Conservation (phyloP, 2,113 vertebrate species). For the Myotis lucifugus region DNA sequence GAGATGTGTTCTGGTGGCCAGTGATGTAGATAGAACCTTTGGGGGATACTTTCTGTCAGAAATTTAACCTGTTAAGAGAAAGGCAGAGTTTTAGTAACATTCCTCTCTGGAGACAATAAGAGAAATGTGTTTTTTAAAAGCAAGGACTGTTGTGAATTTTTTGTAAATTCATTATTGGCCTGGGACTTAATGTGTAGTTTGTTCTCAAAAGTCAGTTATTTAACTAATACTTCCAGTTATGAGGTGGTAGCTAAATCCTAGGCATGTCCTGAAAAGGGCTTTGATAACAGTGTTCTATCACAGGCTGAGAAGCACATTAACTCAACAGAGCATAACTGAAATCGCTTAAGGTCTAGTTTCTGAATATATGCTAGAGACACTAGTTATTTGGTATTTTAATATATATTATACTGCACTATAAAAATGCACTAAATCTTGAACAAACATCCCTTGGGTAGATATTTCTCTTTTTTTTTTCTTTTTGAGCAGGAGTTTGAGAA, state of each 20-base stretch:
- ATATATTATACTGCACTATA: neutral
- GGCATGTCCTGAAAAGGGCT: neutral
- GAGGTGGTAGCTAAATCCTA: conserved; percentile 2
- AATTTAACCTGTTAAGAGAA: conserved; percentile 28
- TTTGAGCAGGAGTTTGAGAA: neutral
- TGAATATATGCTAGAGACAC: neutral
- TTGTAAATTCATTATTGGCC: conserved; percentile 1
- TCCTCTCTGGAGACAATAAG: neutral
- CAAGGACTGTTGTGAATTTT: conserved; percentile 11
- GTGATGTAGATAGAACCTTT: neutral
- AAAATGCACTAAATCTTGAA: conserved; percentile 22
- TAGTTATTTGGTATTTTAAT: conserved; percentile 41
- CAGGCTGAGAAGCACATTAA: neutral
- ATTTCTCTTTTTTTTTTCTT: neutral
- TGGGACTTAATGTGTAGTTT: conserved; percentile 12
- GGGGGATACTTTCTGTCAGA: neutral
- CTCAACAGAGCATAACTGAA: neutral
- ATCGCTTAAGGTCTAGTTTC: neutral
- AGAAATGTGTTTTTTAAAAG: conserved; percentile 17
- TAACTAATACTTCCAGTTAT: conserved; percentile 23
- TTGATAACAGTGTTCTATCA: neutral
- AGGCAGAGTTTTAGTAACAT: conserved; percentile 10
- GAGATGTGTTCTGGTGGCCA: neutral
- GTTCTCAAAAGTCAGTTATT: neutral
- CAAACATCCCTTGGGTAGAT: neutral